A percentile compares a stretch with the other conserved stretches of the same genome.
Evolutionary conservation across 2,888 invertebrate genomes (phyloP).

Genomic region (Crocallis elinguaria): DNA sequence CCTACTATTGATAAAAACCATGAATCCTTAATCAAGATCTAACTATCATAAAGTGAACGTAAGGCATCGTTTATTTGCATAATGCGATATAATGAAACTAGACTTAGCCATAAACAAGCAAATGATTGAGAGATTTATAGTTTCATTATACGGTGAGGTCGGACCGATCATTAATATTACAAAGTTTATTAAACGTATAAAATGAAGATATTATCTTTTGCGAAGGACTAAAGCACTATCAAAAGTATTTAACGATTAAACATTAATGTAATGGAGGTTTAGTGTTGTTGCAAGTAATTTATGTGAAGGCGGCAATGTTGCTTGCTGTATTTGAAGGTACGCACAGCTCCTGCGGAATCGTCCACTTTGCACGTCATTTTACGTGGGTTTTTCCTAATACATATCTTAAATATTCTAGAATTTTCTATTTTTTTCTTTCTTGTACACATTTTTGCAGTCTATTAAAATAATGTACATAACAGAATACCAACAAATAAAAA

Average conservation of each 20-base stretch:
- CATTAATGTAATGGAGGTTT: conserved; percentile 47
- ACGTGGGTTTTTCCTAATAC: no score
- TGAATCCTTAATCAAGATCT: neutral
- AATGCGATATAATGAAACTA: conserved; percentile 17
- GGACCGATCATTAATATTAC: conserved; percentile 48
- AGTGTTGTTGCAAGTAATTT: conserved; percentile 47
- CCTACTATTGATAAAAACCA: no score
- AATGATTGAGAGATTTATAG: conserved; percentile 48
- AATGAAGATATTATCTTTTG: conserved; percentile 48
- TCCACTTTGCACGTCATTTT: no score
- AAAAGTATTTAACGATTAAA: conserved; percentile 44
- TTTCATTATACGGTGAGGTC: conserved; percentile 45
- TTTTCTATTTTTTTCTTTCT: no score
- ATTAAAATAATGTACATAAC: no score
- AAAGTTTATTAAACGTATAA: conserved; percentile 50
- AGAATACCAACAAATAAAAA: no score
- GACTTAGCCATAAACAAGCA: conserved; percentile 35
- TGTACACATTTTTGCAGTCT: no score
- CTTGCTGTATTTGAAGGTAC: conserved; percentile 7
- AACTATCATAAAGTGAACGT: neutral
- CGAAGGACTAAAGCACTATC: conserved; percentile 48
- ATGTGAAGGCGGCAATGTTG: conserved; percentile 46
- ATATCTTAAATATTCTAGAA: no score
- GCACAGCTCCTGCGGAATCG: neutral
- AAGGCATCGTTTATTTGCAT: conserved; percentile 29